Conservation (phyloP, 2,888 invertebrate species). For the Iphiclides podalirius region DNA sequence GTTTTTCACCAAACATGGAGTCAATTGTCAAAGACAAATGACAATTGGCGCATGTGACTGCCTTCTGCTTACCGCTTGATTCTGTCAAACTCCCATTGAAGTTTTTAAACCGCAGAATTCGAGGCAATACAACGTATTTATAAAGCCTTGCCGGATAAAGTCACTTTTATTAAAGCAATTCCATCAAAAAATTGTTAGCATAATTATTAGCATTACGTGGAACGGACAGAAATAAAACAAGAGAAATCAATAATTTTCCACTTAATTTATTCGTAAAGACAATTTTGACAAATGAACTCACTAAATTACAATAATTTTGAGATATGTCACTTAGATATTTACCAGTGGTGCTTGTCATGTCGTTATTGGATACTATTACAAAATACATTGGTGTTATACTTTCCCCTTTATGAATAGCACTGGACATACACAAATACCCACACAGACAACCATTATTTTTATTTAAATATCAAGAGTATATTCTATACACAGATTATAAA, state of each 20-base stretch:
- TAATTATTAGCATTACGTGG: too few species aligned
- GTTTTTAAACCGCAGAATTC: too few species aligned
- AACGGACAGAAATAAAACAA: constrained; percentile 23
- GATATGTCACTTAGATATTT: constrained; percentile 75
- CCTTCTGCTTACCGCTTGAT: too few species aligned
- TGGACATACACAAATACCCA: constrained; percentile 20
- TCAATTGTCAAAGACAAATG: too few species aligned
- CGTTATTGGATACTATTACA: constrained; percentile 31
- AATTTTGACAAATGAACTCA: constrained; percentile 78
- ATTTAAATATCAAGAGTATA: not conserved
- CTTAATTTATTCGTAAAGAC: constrained; percentile 80
- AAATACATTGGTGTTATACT: constrained; percentile 39
- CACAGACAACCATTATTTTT: not conserved
- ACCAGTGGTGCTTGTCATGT: constrained; percentile 57
- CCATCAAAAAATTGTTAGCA: too few species aligned
- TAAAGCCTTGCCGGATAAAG: too few species aligned
- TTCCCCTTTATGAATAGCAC: constrained; percentile 29
- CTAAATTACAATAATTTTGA: constrained; percentile 78
- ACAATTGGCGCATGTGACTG: too few species aligned
- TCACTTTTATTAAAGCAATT: too few species aligned
- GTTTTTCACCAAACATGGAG: too few species aligned
- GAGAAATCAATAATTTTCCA: constrained; percentile 39
- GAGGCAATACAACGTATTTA: too few species aligned
- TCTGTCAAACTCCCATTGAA: too few species aligned
- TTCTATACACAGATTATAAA: not conserved